Conservation (phyloP, 2,113 vertebrate genomes). For the Oncorhynchus mykiss region DNA sequence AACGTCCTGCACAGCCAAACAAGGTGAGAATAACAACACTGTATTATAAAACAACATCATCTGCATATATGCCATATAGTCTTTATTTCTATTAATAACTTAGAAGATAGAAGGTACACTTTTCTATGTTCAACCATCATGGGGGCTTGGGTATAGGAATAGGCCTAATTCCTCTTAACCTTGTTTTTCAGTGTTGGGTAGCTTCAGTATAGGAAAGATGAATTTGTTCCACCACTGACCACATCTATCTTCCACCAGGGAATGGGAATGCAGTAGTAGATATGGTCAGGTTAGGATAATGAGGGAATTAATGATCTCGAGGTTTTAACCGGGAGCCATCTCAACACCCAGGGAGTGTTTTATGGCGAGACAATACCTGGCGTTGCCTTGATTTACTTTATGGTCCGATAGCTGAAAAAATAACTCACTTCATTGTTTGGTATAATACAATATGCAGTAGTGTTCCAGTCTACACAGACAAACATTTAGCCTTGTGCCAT, state of each 20-base stretch:
- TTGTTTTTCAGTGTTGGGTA: constrained; percentile 10
- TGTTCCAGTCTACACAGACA: no score
- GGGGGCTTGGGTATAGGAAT: background rate
- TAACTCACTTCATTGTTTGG: constrained; percentile 29
- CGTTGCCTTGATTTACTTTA: constrained; percentile 67
- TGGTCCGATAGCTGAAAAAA: constrained; percentile 42
- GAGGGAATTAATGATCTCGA: constrained; percentile 71
- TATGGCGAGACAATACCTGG: constrained; percentile 58
- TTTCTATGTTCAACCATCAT: constrained; percentile 25
- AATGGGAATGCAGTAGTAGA: constrained; percentile 39
- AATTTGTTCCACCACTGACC: constrained; percentile 58
- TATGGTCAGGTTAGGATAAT: constrained; percentile 65
- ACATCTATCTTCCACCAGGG: constrained; percentile 63
- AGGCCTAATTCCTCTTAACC: constrained; percentile 43
- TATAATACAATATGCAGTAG: constrained; percentile 38
- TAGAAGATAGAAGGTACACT: background rate
- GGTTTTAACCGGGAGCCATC: constrained; percentile 65
- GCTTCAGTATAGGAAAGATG: constrained; percentile 48
- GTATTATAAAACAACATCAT: constrained; percentile 36
- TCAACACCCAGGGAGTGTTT: constrained; percentile 46
- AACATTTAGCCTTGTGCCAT: no score
- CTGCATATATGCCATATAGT: constrained; percentile 36
- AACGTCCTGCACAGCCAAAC: constrained; percentile 91
- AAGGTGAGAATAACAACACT: constrained; percentile 76
- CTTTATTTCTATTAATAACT: constrained; percentile 57